Evolutionary conservation across 2,888 invertebrate genomes (phyloP).

Genomic region (Harmothoe impar): DNA sequence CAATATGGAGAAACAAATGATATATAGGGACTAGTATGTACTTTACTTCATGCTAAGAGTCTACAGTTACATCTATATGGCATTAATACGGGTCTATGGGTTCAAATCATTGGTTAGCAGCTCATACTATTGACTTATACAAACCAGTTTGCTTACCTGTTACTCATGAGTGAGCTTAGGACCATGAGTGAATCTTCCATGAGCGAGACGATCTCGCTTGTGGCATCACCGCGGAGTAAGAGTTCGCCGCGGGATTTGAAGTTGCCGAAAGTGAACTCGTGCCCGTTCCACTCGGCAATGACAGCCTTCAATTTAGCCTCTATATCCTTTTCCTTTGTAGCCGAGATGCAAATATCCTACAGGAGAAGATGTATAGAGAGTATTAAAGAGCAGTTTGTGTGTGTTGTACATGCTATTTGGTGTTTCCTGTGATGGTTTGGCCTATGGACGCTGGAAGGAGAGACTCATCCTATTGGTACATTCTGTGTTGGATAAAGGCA

Average conservation of each 20-base stretch:
- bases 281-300: constrained; percentile 95
- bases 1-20: too few species aligned
- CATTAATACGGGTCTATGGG: too few species aligned
- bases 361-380: constrained; percentile 63
- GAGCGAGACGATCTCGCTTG: constrained; percentile 96
- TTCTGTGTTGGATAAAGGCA: too few species aligned
- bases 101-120: too few species aligned
- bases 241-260: constrained; percentile 98
- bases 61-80: too few species aligned
- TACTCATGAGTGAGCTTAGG: constrained; percentile 94
- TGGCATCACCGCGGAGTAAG: constrained; percentile 94
- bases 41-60: too few species aligned
- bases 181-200: constrained; percentile 99
- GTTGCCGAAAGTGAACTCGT: constrained; percentile 94
- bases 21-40: too few species aligned
- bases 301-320: constrained; percentile 97
- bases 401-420: too few species aligned
- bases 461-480: too few species aligned
- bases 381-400: not conserved
- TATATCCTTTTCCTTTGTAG: constrained; percentile 98
- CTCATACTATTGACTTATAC: too few species aligned
- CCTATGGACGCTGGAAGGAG: too few species aligned
- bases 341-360: constrained; percentile 97
- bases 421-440: too few species aligned
- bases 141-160: constrained; percentile 86